phyloP scores from a whole-genome alignment of 2,113 vertebrate genomes.

The Mola mola region DNA sequence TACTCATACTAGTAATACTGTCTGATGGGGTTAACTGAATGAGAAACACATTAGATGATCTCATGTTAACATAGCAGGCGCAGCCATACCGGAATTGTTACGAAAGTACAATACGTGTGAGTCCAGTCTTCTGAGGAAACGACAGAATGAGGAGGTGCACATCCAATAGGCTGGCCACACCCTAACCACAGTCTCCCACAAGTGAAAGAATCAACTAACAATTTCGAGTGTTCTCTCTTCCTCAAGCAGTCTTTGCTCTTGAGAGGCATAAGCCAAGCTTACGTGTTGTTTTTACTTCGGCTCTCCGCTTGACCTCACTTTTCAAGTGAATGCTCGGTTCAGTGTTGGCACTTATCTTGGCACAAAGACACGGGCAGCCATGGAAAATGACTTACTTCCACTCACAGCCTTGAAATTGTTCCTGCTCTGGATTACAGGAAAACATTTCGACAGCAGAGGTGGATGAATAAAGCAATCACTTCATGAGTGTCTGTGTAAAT shows the following conservation, averaged over 20 bases:
- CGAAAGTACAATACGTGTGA: not conserved
- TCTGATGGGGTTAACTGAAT: too few relatives aligned
- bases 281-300: not conserved
- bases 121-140: not conserved
- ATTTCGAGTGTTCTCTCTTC: not conserved
- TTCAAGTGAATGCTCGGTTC: not conserved
- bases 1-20: too few relatives aligned
- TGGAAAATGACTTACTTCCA: constrained; percentile 8
- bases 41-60: too few relatives aligned
- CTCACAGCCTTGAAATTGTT: not conserved
- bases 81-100: too few relatives aligned
- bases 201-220: not conserved
- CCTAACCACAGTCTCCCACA: not conserved
- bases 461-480: constrained; percentile 24
- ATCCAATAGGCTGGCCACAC: constrained; percentile 2
- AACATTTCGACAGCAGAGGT: constrained; percentile 7
- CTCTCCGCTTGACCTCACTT: constrained; percentile 9
- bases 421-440: constrained; percentile 28
- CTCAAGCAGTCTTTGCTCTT: not conserved
- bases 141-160: constrained; percentile 22
- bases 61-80: too few relatives aligned
- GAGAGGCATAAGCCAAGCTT: not conserved
- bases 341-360: constrained; percentile 2
- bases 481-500: not conserved
- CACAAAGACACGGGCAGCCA: not conserved